These are phyloP conservation scores for Brachypteracias leptosomus DNA, from an alignment of 2,113 vertebrate genomes.

Conservation along the genomic window DNA sequence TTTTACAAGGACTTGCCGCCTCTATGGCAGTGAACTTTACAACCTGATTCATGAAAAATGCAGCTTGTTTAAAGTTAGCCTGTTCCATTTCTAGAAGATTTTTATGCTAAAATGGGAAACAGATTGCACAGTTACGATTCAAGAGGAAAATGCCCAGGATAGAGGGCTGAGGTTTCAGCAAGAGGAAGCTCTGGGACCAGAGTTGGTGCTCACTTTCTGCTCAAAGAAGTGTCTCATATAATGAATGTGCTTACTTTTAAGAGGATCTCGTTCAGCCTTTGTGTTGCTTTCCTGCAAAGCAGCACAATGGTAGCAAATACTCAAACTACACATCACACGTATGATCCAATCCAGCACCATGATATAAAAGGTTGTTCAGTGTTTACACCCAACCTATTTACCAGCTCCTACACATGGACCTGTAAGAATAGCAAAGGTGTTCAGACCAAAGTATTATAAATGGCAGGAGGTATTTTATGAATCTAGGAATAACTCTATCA, in stretches of 20 bases:
- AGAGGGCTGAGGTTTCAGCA: conserved; percentile 54
- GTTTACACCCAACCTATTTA: neutral
- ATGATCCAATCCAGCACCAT: neutral
- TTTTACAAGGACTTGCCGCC: conserved; percentile 49
- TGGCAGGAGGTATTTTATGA: neutral
- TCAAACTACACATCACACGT: neutral
- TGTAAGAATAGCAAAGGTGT: neutral
- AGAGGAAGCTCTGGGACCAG: neutral
- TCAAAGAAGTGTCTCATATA: conserved; percentile 33
- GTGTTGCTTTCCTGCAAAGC: conserved; percentile 47
- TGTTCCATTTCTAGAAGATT: conserved; percentile 67
- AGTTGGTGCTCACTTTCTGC: conserved; percentile 19
- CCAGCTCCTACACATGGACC: neutral
- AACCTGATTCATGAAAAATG: conserved; percentile 66
- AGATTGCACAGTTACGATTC: conserved; percentile 73
- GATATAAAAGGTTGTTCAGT: neutral
- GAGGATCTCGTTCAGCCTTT: conserved; percentile 55
- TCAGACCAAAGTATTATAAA: neutral
- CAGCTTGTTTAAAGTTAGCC: conserved; percentile 72
- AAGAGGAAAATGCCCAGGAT: conserved; percentile 69
- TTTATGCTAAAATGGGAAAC: conserved; percentile 71
- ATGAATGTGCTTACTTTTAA: conserved; percentile 32
- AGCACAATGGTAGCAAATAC: conserved; percentile 26
- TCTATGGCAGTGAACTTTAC: conserved; percentile 63
- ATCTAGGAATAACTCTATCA: neutral